Evolutionary conservation across 2,888 invertebrate species (phyloP), one percentile per base, ranked within the genome.

Genomic region (Caenorhabditis virilis): DNA sequence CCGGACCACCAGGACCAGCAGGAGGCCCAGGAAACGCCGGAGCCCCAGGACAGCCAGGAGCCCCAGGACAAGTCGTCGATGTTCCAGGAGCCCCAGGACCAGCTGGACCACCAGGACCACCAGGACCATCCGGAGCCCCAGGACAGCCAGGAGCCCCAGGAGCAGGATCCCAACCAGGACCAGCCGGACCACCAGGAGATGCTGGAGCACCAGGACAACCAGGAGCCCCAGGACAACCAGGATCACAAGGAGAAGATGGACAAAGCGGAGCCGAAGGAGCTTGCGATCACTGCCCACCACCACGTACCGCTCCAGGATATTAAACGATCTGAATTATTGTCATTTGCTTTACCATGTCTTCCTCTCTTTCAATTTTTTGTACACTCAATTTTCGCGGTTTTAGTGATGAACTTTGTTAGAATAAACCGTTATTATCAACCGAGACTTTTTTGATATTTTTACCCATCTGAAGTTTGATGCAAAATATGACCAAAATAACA

Each of bases 81-180:
- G 64, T 59, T 36, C 67, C 74, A n/a, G 76, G 76, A 25, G 57
- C 64, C 18, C 68, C 75, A 57, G 71, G 76, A 47, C 69, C 69
- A 51, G 72, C 70, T 22, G 76, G 76, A 62, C 69, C 72, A 54
- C 72, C 73, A 49, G 76, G 77, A 56, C 71, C 69, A 36, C 50
- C 65, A 46, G 78, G 78, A 55, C 65, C 67, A 27, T 42, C 64
- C n/a, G 77, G 77, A 53, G 48, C 60, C n/a, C 69, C 69, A 45
- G 77, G 78, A 48, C 62, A 56, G 26, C 54, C 68, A 38, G 77
- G 77, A 53, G 64, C 67, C 39, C 57, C 65, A 25, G 77, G 77
- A 23, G 55, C 70, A 46, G 71, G 63, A 42, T 69, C 74, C 22
- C 72, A 75, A 45, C 71, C 71, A 53, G 78, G 78, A 46, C 42